Conservation (phyloP, 30 jellyfish, hydroid and myxozoan species). For the Catostylus mosaicus region DNA sequence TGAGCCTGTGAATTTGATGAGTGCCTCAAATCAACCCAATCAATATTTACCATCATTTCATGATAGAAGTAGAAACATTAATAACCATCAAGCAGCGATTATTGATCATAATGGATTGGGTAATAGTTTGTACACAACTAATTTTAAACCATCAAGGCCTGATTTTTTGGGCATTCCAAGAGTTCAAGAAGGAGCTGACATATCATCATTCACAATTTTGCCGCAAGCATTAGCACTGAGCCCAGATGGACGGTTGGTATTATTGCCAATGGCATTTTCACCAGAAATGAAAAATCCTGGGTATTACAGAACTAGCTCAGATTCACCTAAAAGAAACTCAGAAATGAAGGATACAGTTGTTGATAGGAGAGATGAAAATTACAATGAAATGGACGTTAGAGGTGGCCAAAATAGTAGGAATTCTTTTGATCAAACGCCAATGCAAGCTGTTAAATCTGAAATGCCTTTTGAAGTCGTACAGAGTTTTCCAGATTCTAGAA, state of each 20-base stretch:
- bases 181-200: slow-evolving; percentile 9
- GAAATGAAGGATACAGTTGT: background rate
- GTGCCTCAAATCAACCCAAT: too few relatives aligned
- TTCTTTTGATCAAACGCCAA: too few relatives aligned
- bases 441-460: too few relatives aligned
- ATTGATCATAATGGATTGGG: background rate
- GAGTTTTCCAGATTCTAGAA: too few relatives aligned
- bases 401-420: too few relatives aligned
- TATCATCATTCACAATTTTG: slow-evolving; percentile 57
- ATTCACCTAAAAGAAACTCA: background rate
- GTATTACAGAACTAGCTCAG: background rate
- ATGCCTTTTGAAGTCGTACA: too few relatives aligned
- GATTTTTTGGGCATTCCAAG: slow-evolving; percentile 3
- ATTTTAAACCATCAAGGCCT: background rate
- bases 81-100: background rate
- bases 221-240: slow-evolving; percentile 87
- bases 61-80: background rate
- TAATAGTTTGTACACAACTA: background rate
- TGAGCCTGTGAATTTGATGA: too few relatives aligned
- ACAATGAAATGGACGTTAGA: background rate
- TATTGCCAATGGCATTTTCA: slow-evolving; percentile 80
- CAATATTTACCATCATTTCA: too few relatives aligned
- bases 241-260: slow-evolving; percentile 74
- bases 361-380: background rate
- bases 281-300: slow-evolving; percentile 16